phyloP scores from a whole-genome alignment of 2,113 vertebrate species.

The Redunca redunca region DNA sequence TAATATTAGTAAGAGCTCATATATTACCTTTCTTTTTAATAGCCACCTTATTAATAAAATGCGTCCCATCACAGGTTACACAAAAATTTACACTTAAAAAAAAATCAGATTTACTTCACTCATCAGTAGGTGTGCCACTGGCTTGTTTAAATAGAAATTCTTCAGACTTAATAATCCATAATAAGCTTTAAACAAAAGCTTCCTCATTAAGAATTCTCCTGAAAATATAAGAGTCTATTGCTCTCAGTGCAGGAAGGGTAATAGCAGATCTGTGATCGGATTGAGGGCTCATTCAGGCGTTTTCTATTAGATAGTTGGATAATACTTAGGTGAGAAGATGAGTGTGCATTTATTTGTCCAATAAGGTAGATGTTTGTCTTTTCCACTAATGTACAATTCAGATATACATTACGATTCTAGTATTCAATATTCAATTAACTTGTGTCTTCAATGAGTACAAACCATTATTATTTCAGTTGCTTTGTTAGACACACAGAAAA shows the following conservation, averaged over 20 bases:
- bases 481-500: slow-evolving; percentile 44
- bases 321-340: neutral
- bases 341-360: neutral
- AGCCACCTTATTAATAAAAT: neutral
- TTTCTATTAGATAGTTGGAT: neutral
- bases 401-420: neutral
- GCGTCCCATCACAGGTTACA: neutral
- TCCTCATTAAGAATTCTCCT: neutral
- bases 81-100: neutral
- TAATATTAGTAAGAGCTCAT: slow-evolving; percentile 47
- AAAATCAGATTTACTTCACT: neutral
- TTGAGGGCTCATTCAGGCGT: rapidly evolving
- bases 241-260: neutral
- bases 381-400: slow-evolving; percentile 22
- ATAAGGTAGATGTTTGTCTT: neutral
- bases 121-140: neutral
- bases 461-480: slow-evolving; percentile 57
- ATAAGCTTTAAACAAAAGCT: slow-evolving; percentile 3
- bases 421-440: slow-evolving; percentile 1
- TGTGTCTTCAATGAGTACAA: slow-evolving; percentile 46
- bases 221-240: neutral
- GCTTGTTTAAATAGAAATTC: neutral
- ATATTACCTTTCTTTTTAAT: neutral
- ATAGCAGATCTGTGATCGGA: rapidly evolving
- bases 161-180: slow-evolving; percentile 16